Evolutionary conservation across 2,113 vertebrate genomes (phyloP).

Genomic region (Austrofundulus limnaeus): DNA sequence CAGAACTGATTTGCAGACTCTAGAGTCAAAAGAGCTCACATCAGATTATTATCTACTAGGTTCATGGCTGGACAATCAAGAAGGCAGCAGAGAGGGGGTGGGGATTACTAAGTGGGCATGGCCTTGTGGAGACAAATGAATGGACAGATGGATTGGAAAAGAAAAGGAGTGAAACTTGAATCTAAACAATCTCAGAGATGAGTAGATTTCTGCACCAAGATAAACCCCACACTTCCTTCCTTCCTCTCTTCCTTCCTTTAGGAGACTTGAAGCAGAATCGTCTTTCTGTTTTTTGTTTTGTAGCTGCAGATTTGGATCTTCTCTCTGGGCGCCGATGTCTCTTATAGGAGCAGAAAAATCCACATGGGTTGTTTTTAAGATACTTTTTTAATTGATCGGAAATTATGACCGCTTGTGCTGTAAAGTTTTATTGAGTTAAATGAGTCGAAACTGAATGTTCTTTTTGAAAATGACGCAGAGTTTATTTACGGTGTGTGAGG

Average conservation of each 20-base stretch:
- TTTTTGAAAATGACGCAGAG: too few relatives aligned
- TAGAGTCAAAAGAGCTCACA: conserved; percentile 9
- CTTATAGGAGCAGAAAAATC: background rate
- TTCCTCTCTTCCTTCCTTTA: conserved; percentile 1
- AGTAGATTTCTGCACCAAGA: too few relatives aligned
- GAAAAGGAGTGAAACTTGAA: conserved; percentile 59
- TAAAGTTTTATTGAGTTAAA: too few relatives aligned
- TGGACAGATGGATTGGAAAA: conserved; percentile 25
- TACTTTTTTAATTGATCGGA: background rate
- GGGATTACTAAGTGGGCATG: too few relatives aligned
- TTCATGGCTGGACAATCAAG: conserved; percentile 62
- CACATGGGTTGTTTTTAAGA: background rate
- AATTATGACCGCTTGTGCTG: background rate
- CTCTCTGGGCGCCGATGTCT: conserved; percentile 21
- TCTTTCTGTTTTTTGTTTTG: conserved; percentile 4
- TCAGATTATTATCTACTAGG: conserved; percentile 24
- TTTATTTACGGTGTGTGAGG: too few relatives aligned
- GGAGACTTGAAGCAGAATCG: background rate
- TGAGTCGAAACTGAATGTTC: too few relatives aligned
- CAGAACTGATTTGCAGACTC: conserved; percentile 27
- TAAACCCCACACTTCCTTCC: conserved; percentile 17
- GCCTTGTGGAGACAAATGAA: conserved; percentile 24
- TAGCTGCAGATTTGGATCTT: conserved; percentile 6
- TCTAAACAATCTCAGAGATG: conserved; percentile 44
- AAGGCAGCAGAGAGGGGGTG: conserved; percentile 4